Conservation (phyloP, 1,140 invertebrate genomes). For the Cotesia vestalis region DNA sequence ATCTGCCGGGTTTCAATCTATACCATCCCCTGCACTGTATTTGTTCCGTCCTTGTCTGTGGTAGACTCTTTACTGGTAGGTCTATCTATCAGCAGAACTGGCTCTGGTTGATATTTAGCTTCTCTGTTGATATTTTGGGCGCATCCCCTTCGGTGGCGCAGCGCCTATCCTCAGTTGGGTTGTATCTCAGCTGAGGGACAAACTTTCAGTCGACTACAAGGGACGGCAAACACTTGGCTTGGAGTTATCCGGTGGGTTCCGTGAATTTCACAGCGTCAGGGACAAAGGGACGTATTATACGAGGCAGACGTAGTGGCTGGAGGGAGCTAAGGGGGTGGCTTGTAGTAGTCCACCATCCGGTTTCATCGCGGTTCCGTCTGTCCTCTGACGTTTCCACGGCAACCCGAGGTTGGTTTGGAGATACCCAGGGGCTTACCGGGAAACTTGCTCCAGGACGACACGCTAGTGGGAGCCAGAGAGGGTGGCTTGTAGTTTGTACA, state of each 20-base stretch:
- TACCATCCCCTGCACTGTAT: not conserved
- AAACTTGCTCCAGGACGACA: slow-evolving; percentile 45
- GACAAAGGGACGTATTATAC: slow-evolving; percentile 61
- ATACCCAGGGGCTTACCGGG: slow-evolving; percentile 30
- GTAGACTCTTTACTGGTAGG: too few species aligned
- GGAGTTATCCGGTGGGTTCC: slow-evolving; percentile 26
- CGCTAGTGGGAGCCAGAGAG: slow-evolving; percentile 33
- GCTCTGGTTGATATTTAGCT: too few species aligned
- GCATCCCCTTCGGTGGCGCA: too few species aligned
- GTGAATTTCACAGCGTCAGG: slow-evolving; percentile 44
- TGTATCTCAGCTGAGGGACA: slow-evolving; percentile 3
- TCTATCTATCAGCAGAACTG: too few species aligned
- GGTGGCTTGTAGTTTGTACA: slow-evolving; percentile 6
- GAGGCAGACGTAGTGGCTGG: slow-evolving; percentile 25
- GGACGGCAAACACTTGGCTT: slow-evolving; percentile 23
- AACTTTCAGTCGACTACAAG: slow-evolving; percentile 2
- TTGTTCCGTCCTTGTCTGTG: not conserved
- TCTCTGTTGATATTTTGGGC: too few species aligned
- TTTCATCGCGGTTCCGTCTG: slow-evolving; percentile 67
- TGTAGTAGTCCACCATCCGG: slow-evolving; percentile 62
- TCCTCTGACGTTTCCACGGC: slow-evolving; percentile 67
- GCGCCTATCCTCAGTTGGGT: not conserved
- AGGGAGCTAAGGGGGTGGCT: slow-evolving; percentile 11
- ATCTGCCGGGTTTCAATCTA: slow-evolving; percentile 23
- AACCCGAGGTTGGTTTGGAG: slow-evolving; percentile 59